Evolutionary conservation across 2,888 invertebrate genomes (phyloP), one percentile per base, ranked within the genome.

Genomic region (Tenodera sinensis): DNA sequence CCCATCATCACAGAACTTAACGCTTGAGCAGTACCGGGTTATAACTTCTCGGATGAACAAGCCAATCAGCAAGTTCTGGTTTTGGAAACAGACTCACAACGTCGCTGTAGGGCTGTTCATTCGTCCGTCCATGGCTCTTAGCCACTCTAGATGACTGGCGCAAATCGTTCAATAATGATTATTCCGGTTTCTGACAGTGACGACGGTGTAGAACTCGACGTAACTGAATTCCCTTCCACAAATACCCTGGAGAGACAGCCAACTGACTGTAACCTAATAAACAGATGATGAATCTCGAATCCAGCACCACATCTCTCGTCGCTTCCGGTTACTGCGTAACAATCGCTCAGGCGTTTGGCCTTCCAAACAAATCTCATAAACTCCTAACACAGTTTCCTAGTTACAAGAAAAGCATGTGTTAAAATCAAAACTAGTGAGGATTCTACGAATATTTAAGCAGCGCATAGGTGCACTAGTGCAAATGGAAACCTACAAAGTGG

Each of bases 151-250:
- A 88, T 88, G 88, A 83, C 28, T 83, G 28, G 54, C 88, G 83
- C 84, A 88, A 83, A 88, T 88, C 88, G 88, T 83, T 88, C 88
- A 84, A 84, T 85, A 84, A 88, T 88, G 84, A 88, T 88, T 88
- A 88, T 88, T 88, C 88, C 84, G 85, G 88, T 85, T 88, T 81
- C 87, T 87, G 82, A 87, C 87, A 87, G 87, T 71, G 54, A 71
- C 54, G 54, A 71, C 54, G 54, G 54, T 25, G 54, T 25, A 71
- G 54, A 71, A 71, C 54, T 71, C 54, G 54, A 71, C 54, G 25
- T 71, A 71, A 71, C 54, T 71, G 54, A 71, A 71, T 71, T 83
- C 88, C 54, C 84, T 84, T 88, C 84, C 85, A 81, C 28, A 15
- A 71, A 71, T 27, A 84, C 84, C 88, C 71, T 42, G 81, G 88